Percentiles rank a stretch among this genome's conserved stretches.
phyloP scores from a whole-genome alignment of 2,888 invertebrate genomes.

The Papilio demoleus region DNA sequence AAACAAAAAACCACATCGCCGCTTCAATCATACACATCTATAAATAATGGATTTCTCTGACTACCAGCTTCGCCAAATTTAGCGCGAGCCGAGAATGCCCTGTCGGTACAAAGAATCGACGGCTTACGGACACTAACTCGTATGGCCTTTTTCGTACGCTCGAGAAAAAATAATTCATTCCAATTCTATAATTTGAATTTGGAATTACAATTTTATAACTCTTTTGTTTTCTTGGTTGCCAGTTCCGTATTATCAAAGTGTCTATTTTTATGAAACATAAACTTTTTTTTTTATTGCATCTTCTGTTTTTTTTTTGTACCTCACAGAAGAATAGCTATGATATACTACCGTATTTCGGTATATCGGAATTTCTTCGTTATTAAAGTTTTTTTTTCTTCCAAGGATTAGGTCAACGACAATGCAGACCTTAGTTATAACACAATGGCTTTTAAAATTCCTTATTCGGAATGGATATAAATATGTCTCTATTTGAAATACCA shows the following conservation, averaged over 20 bases:
- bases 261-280: too few relatives aligned
- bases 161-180: constrained; percentile 28
- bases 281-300: too few relatives aligned
- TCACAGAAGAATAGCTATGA: too few relatives aligned
- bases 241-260: neutral
- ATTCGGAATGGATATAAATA: neutral
- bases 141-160: constrained; percentile 33
- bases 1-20: constrained; percentile 9
- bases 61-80: constrained; percentile 39
- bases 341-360: too few relatives aligned
- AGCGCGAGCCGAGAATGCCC: constrained; percentile 23
- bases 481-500: neutral
- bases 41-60: constrained; percentile 40
- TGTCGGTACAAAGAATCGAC: constrained; percentile 38
- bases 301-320: too few relatives aligned
- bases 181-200: constrained; percentile 28
- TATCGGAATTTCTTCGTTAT: too few relatives aligned
- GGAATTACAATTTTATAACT: neutral
- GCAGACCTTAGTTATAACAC: neutral
- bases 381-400: neutral
- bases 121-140: constrained; percentile 32
- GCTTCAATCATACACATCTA: constrained; percentile 36
- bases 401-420: neutral
- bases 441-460: neutral
- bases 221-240: constrained; percentile 1